phyloP scores from a whole-genome alignment of 2,113 vertebrate species.

The Corvus hawaiiensis region DNA sequence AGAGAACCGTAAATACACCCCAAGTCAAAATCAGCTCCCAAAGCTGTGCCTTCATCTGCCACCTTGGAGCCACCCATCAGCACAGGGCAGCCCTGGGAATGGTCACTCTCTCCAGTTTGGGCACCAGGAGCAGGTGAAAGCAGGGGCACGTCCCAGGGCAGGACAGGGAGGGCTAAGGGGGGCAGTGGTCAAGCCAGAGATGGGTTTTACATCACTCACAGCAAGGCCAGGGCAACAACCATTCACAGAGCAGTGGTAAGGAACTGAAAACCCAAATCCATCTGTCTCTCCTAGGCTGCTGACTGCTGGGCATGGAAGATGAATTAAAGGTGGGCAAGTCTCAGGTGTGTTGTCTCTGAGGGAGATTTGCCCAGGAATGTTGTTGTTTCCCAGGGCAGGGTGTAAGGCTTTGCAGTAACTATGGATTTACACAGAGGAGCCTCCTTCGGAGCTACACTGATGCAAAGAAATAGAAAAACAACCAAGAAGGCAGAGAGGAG shows the following conservation, averaged over 20 bases:
- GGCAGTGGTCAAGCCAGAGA: accelerated
- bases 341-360: neutral
- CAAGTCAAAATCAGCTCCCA: neutral
- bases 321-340: neutral
- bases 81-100: neutral
- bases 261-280: neutral
- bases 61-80: neutral
- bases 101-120: accelerated
- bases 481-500: neutral
- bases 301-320: neutral
- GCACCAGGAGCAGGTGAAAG: neutral
- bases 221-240: neutral
- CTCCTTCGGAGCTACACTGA: neutral
- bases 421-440: neutral
- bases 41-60: neutral
- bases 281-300: neutral
- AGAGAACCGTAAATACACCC: neutral
- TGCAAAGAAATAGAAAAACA: neutral
- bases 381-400: neutral
- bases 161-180: accelerated
- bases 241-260: neutral
- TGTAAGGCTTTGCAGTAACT: neutral
- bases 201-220: neutral
- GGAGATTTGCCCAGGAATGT: neutral
- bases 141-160: accelerated